These are phyloP conservation scores for Rhamnusium bicolor DNA, from an alignment of 2,888 invertebrate species.

Conservation along the genomic window DNA sequence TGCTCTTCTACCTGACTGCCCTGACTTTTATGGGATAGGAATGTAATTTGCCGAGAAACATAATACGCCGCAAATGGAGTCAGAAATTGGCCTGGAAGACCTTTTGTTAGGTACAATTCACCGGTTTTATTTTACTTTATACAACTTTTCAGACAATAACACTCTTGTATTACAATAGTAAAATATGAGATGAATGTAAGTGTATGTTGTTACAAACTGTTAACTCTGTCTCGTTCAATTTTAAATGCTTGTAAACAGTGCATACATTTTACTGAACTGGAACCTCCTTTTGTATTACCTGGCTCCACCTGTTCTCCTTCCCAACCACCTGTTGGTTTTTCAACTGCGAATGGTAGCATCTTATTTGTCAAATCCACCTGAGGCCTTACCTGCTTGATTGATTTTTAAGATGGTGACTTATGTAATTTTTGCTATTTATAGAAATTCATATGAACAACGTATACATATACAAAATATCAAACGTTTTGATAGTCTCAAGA, in stretches of 20 bases:
- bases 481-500: no score
- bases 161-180: constrained; percentile 26
- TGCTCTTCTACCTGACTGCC: constrained; percentile 25
- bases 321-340: constrained; percentile 51
- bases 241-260: constrained; percentile 10
- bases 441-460: no score
- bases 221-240: background rate
- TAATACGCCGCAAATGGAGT: constrained; percentile 33
- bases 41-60: constrained; percentile 23
- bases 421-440: no score
- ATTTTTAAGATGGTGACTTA: constrained; percentile 17
- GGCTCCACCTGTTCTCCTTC: constrained; percentile 51
- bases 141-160: constrained; percentile 32
- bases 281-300: constrained; percentile 42
- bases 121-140: constrained; percentile 23
- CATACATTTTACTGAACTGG: constrained; percentile 4
- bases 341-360: constrained; percentile 40
- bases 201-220: background rate
- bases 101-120: constrained; percentile 21
- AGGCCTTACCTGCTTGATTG: constrained; percentile 33
- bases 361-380: constrained; percentile 38
- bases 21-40: constrained; percentile 19
- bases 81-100: constrained; percentile 30
- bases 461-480: no score
- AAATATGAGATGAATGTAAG: constrained; percentile 22